Conservation (phyloP, 2,797 vertebrate genomes). For the Anguilla pacifica region DNA sequence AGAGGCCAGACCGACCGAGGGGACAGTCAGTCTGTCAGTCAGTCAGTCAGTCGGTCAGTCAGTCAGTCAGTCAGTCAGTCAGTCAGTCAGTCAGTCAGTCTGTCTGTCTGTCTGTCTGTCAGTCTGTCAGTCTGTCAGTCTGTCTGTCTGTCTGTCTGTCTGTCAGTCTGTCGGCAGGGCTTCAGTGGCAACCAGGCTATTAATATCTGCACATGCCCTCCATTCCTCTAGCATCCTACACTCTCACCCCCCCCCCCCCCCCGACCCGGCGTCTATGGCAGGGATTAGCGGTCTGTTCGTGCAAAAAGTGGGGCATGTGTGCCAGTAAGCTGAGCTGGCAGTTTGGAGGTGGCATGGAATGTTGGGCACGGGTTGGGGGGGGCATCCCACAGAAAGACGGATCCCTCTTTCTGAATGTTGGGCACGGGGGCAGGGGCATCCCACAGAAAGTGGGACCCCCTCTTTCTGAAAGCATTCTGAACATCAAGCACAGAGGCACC, state of each 20-base stretch:
- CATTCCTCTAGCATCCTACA: slow-evolving; percentile 41
- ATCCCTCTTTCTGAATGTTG: slow-evolving; percentile 67
- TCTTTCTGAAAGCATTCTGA: too few species aligned
- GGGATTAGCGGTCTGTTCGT: slow-evolving; percentile 40
- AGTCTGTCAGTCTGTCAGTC: too few species aligned
- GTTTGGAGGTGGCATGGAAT: slow-evolving; percentile 58
- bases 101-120: neutral
- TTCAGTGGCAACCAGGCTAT: slow-evolving; percentile 64
- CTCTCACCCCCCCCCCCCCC: neutral
- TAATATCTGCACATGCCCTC: slow-evolving; percentile 69
- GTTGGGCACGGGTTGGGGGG: slow-evolving; percentile 60
- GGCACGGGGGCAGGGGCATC: too few species aligned
- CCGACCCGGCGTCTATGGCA: slow-evolving; percentile 5
- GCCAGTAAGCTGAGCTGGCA: slow-evolving; percentile 37
- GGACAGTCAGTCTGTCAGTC: slow-evolving; percentile 33
- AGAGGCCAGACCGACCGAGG: slow-evolving; percentile 35
- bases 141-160: too few species aligned
- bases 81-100: too few species aligned
- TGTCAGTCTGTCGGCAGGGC: slow-evolving; percentile 32
- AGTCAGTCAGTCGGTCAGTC: too few species aligned
- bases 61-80: too few species aligned
- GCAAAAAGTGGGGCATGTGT: slow-evolving; percentile 51
- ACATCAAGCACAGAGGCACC: too few species aligned
- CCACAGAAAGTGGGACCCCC: slow-evolving; percentile 41
- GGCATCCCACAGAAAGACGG: slow-evolving; percentile 13